Evolutionary conservation across 2,113 vertebrate genomes (phyloP), one percentile per base, ranked within the genome.

Genomic region (Myotis brandtii): DNA sequence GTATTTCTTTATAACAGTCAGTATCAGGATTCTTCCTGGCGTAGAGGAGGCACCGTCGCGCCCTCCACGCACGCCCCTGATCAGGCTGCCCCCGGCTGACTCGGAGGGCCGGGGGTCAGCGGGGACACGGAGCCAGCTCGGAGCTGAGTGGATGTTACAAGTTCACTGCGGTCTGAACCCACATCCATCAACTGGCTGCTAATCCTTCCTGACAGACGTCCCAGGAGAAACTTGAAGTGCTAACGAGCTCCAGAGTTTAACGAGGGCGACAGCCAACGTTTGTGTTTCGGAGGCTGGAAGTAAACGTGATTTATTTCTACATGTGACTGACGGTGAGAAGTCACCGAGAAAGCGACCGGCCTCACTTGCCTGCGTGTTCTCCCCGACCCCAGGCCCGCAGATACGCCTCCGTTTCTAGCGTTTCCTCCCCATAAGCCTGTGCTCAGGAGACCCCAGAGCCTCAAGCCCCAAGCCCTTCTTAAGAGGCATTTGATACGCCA

Each of bases 121-220:
- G 86, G 95, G 95, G 89, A 94, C 59, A 27, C 67, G 17, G 37
- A 93, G 96, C 96, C 83, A 54, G 83, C 54, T 83, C 94, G 86
- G 77, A 96, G 95, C 96, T 48, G 95, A 92, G 97, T 97, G 97
- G 97, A 96, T 97, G 97, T 97, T 97, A 97, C 97, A 96, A 98
- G 98, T 98, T 98, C 98, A 97, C 97, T 97, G 96, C 91, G 96
- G 97, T 93, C 97, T 89, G 97, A 98, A 97, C 96, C 97, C 98
- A 97, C 97, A 97, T 98, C 98, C 98, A 97, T 98, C 98, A 98
- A 86, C 98, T 30, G 80, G 69, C 96, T 95, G 98, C 96, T 98
- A 98, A 98, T 98, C 98, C 94, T 1, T 98, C 97, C 97, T 98
- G 98, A 98, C 98, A 98, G 98, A 98, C 97, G 93, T 95, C 97